Evolutionary conservation across 1,140 invertebrate species (phyloP).

Genomic region (Papilio polyxenes): DNA sequence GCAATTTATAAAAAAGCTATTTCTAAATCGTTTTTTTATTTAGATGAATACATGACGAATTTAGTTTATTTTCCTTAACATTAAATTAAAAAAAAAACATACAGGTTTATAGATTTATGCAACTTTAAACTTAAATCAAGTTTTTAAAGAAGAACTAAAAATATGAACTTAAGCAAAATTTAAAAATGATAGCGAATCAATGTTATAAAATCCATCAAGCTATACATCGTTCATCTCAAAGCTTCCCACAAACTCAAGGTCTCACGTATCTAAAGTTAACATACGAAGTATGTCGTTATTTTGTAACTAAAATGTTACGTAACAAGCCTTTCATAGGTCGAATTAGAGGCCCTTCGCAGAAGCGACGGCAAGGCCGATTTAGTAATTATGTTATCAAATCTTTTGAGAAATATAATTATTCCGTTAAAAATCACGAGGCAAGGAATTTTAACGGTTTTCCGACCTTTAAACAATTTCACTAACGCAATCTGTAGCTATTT

Average conservation of each 20-base stretch:
- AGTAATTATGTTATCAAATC: neutral
- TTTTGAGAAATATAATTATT: neutral
- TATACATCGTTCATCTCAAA: neutral
- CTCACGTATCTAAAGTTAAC: neutral
- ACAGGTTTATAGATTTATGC: too few relatives aligned
- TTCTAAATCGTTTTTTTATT: too few relatives aligned
- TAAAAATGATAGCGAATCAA: too few relatives aligned
- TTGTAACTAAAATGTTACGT: neutral
- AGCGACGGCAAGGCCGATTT: neutral
- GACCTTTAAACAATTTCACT: too few relatives aligned
- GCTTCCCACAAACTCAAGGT: neutral
- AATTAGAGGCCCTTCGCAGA: slow-evolving; percentile 5
- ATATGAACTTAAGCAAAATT: too few relatives aligned
- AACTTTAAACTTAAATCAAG: too few relatives aligned
- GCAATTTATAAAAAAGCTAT: neutral
- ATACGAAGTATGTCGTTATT: neutral
- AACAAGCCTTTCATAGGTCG: neutral
- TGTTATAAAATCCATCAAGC: too few relatives aligned
- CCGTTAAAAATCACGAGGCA: neutral
- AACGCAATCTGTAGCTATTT: neutral
- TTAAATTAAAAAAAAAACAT: too few relatives aligned
- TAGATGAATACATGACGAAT: too few relatives aligned
- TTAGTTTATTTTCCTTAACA: too few relatives aligned
- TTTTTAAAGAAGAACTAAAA: too few relatives aligned
- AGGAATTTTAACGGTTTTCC: neutral